Evolutionary conservation across 2,797 vertebrate species (phyloP).

Genomic region (Delichon dasypus): DNA sequence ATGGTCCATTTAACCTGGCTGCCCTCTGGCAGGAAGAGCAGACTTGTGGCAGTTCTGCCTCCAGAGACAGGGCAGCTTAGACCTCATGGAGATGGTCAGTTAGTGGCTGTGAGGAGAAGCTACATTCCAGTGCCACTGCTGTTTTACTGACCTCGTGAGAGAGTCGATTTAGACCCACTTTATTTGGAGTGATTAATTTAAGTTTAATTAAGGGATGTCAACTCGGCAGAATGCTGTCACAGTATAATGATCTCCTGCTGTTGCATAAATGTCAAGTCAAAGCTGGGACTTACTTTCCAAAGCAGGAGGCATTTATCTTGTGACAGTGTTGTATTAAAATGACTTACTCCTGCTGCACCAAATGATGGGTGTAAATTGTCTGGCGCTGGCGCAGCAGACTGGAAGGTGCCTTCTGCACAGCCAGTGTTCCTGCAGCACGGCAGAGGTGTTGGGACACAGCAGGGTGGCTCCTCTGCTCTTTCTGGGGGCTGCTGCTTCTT

Average conservation of each 20-base stretch:
- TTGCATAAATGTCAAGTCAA: conserved; percentile 63
- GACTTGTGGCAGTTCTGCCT: not conserved
- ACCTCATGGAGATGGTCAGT: rapidly evolving
- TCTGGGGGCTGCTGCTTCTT: not conserved
- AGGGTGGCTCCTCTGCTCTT: not conserved
- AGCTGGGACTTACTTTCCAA: conserved; percentile 53
- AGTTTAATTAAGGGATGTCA: conserved; percentile 69
- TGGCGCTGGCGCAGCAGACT: conserved; percentile 60
- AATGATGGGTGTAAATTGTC: conserved; percentile 55
- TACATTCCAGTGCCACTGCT: not conserved
- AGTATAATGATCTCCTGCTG: conserved; percentile 69
- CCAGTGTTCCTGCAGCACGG: not conserved
- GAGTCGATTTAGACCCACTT: conserved; percentile 24
- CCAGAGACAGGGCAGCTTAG: not conserved
- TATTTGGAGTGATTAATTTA: conserved; percentile 65
- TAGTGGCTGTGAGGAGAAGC: not conserved
- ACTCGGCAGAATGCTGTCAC: conserved; percentile 55
- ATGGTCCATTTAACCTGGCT: rapidly evolving
- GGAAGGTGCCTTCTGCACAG: conserved; percentile 33
- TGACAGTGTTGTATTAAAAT: conserved; percentile 56
- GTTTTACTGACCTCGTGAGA: conserved; percentile 47
- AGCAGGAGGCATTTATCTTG: conserved; percentile 63
- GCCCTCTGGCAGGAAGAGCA: not conserved
- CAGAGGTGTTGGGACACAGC: not conserved
- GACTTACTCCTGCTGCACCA: conserved; percentile 63